These are phyloP conservation scores for Bubo scandiacus DNA, from an alignment of 2,113 vertebrate species.

Conservation along the genomic window DNA sequence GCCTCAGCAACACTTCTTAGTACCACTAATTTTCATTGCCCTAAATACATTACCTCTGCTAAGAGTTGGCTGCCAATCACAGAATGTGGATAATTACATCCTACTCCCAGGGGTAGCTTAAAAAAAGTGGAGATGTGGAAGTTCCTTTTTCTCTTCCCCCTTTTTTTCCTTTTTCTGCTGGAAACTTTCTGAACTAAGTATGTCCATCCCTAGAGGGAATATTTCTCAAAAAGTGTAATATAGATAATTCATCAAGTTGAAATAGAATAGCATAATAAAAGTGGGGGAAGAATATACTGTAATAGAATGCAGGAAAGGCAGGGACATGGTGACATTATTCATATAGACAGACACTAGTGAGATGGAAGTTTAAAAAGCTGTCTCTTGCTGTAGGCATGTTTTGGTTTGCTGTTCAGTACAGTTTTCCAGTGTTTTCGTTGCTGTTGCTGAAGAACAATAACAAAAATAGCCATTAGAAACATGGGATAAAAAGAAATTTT, in stretches of 20 bases:
- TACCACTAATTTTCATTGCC: background rate
- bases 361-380: slow-evolving; percentile 36
- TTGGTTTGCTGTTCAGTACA: slow-evolving; percentile 14
- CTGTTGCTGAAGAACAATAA: background rate
- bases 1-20: background rate
- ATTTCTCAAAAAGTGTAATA: slow-evolving; percentile 40
- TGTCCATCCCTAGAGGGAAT: background rate
- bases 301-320: slow-evolving; percentile 16
- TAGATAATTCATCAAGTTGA: slow-evolving; percentile 59
- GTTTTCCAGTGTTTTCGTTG: slow-evolving; percentile 2
- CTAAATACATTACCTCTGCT: background rate
- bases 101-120: background rate
- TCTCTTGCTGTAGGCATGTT: background rate
- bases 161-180: background rate
- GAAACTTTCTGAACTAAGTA: slow-evolving; percentile 22
- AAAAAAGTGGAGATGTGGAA: background rate
- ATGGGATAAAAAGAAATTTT: background rate
- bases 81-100: background rate
- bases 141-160: background rate
- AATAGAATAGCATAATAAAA: slow-evolving; percentile 56
- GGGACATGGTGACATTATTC: slow-evolving; percentile 41
- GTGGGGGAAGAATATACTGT: background rate
- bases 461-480: slow-evolving; percentile 22
- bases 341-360: background rate
- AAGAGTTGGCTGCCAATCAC: background rate